Conservation (phyloP, 2,888 invertebrate species). For the Eulithis prunata region DNA sequence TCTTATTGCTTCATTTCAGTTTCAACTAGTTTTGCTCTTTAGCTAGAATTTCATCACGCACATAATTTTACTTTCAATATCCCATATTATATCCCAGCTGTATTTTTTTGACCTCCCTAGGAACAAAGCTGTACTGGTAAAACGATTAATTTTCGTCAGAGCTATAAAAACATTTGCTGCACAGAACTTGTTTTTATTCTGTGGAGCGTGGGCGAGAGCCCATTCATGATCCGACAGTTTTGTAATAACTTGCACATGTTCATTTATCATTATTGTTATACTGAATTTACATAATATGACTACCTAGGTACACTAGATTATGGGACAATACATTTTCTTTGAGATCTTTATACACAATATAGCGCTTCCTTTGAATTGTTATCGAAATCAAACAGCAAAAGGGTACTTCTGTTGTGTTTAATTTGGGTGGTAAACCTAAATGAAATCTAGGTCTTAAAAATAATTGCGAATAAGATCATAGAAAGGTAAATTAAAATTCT, state of each 20-base stretch:
- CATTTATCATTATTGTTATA: conserved; percentile 45
- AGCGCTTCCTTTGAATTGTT: no score
- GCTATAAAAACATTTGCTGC: conserved; percentile 50
- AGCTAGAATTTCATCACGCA: not conserved
- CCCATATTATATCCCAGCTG: conserved; percentile 35
- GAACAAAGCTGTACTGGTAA: conserved; percentile 66
- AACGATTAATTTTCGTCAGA: conserved; percentile 71
- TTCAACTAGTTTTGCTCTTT: conserved; percentile 6
- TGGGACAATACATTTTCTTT: not conserved
- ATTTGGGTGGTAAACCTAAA: no score
- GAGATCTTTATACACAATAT: no score
- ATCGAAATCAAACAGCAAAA: no score
- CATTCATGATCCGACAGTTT: conserved; percentile 62
- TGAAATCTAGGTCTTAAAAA: no score
- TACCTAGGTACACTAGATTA: conserved; percentile 15
- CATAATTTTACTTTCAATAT: conserved; percentile 25
- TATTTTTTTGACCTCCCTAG: conserved; percentile 59
- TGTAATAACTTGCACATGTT: conserved; percentile 52
- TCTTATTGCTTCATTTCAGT: not conserved
- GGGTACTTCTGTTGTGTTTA: no score
- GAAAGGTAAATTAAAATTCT: no score
- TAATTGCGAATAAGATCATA: no score
- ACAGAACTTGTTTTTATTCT: conserved; percentile 23
- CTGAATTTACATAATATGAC: conserved; percentile 27
- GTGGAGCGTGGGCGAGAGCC: conserved; percentile 53